phyloP scores from a whole-genome alignment of 2,113 vertebrate genomes.

The Labeo rohita region DNA sequence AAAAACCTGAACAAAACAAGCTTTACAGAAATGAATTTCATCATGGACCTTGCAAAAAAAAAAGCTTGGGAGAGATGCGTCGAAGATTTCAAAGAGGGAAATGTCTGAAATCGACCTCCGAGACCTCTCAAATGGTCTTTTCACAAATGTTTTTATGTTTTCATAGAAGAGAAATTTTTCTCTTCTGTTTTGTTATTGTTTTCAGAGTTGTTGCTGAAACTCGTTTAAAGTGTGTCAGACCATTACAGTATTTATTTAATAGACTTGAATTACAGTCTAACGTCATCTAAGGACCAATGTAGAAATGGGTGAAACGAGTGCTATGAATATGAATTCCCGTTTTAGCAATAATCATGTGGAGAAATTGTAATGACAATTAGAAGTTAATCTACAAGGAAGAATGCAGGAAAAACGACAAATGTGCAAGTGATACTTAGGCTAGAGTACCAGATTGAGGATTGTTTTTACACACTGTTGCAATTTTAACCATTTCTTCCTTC shows the following conservation, averaged over 20 bases:
- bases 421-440: not conserved
- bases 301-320: not conserved
- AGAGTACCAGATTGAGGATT: not conserved
- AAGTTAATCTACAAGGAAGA: not conserved
- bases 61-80: not conserved
- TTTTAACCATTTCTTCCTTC: constrained; percentile 11
- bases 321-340: constrained; percentile 47
- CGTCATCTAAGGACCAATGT: constrained; percentile 62
- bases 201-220: constrained; percentile 3
- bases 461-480: not conserved
- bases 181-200: not conserved
- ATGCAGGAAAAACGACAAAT: not conserved
- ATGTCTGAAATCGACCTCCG: not conserved
- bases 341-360: constrained; percentile 67
- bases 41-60: not conserved
- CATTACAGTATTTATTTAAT: constrained; percentile 73
- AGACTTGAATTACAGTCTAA: not conserved
- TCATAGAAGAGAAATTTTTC: not conserved
- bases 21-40: not conserved
- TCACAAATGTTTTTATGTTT: not conserved
- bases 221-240: constrained; percentile 27
- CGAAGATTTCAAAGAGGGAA: constrained; percentile 3
- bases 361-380: constrained; percentile 25
- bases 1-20: not conserved
- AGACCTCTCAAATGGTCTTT: not conserved